A percentile compares a stretch with the other conserved stretches of the same genome.
These are phyloP conservation scores for Mormyrops boulengeri DNA, from an alignment of 2,797 vertebrate genomes.

Conservation along the genomic window DNA sequence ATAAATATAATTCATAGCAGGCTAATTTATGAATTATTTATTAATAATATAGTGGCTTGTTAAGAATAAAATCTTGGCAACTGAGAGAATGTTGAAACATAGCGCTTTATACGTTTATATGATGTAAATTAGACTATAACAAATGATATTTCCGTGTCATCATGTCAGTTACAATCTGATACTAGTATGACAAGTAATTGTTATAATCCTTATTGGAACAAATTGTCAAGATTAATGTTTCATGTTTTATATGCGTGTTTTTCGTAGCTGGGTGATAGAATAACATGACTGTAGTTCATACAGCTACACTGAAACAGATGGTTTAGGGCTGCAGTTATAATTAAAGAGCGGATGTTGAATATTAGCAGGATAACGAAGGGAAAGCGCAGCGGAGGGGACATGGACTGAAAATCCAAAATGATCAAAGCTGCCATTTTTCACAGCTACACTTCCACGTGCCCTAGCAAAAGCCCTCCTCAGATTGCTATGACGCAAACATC, in stretches of 20 bases:
- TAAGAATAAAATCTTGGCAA: background rate
- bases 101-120: background rate
- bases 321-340: constrained; percentile 43
- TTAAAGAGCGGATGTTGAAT: constrained; percentile 54
- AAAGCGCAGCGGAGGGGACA: constrained; percentile 35
- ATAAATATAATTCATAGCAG: background rate
- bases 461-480: background rate
- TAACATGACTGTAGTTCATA: constrained; percentile 29
- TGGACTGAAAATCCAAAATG: constrained; percentile 41
- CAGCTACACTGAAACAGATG: constrained; percentile 48
- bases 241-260: constrained; percentile 20
- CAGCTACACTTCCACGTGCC: constrained; percentile 33
- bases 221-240: constrained; percentile 14
- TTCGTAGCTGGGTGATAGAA: constrained; percentile 20
- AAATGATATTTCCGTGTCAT: background rate
- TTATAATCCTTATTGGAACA: constrained; percentile 3
- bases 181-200: background rate
- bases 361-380: constrained; percentile 45
- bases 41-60: background rate
- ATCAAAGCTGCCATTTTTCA: constrained; percentile 37
- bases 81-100: background rate
- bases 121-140: background rate
- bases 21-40: background rate
- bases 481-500: background rate
- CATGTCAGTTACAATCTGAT: background rate